phyloP scores from a whole-genome alignment of 2,113 vertebrate genomes.

The Oceanodroma tethys region DNA sequence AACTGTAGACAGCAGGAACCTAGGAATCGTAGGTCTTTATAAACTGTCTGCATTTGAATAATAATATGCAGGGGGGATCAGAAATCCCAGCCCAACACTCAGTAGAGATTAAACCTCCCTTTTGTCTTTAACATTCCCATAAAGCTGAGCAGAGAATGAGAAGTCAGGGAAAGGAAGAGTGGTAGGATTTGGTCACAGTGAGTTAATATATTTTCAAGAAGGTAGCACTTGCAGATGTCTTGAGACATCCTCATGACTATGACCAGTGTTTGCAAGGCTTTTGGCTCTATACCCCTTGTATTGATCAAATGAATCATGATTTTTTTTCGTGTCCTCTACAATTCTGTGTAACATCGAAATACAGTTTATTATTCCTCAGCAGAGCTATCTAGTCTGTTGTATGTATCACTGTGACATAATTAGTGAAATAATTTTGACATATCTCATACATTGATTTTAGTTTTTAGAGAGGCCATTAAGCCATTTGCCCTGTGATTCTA shows the following conservation, averaged over 20 bases:
- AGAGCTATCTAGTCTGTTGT: neutral
- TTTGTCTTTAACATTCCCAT: neutral
- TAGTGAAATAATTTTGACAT: neutral
- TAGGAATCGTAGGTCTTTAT: neutral
- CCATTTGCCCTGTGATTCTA: neutral
- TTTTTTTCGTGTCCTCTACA: neutral
- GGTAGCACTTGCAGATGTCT: neutral
- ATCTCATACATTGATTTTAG: neutral
- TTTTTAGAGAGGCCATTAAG: neutral
- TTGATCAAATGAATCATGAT: neutral
- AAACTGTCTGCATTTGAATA: neutral
- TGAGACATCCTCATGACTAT: neutral
- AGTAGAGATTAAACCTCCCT: neutral
- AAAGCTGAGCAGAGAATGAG: neutral
- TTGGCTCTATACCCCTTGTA: neutral
- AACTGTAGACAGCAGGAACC: neutral
- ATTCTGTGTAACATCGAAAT: neutral
- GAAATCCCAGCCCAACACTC: neutral
- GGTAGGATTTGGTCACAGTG: neutral
- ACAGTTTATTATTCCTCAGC: neutral
- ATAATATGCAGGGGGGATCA: neutral
- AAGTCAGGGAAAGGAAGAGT: neutral
- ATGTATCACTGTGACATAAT: neutral
- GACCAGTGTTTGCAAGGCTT: neutral
- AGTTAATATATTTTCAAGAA: neutral